Evolutionary conservation across 2,113 vertebrate species (phyloP), one percentile per base, ranked within the genome.

Genomic region (Otolemur garnettii): DNA sequence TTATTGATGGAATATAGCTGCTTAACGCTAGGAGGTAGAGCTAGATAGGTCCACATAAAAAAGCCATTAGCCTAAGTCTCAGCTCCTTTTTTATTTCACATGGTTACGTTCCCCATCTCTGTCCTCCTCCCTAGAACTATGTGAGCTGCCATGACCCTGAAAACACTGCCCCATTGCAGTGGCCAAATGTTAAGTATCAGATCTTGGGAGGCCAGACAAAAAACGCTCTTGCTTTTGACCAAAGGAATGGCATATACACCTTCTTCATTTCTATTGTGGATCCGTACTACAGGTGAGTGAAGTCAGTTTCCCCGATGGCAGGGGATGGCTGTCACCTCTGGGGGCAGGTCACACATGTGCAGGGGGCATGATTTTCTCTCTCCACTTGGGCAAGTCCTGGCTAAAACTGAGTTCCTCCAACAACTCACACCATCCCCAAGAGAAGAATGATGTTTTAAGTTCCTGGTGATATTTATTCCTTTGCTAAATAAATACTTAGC

Each of bases 231-330:
- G 50, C 93, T 74, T 98, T 98, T 0, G 30, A 96, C 4, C 86
- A 95, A 19, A 93, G 97, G 30, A 98, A 97, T 0, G 97, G 97
- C 0, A 94, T 97, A 22, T 98, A 98, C 14, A 0, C 90, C 60
- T 98, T 98, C 85, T 4, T 2, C 19, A 11, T 97, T 2, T 64
- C 91, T 0, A 53, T 98, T 0, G 95, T 98, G 87, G 97, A 98
- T 5, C 97, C 97, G 0, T 30, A 87, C 68, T 97, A 97, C 93
- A 98, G 97, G 97, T 97, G 85, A 74, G 91, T 2, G 0, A 28
- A 38, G 19, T 12, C 78, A 21, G 62, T 28, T 24, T 22, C 55
- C 30, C 30, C 53, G 2, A 3, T 1, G 1, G 45, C 28, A 8
- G 38, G 38, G 60, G 14, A 17, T 7, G 22, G 35, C 62, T 15